Conservation (phyloP, 2,113 vertebrate genomes). For the Notothenia coriiceps region DNA sequence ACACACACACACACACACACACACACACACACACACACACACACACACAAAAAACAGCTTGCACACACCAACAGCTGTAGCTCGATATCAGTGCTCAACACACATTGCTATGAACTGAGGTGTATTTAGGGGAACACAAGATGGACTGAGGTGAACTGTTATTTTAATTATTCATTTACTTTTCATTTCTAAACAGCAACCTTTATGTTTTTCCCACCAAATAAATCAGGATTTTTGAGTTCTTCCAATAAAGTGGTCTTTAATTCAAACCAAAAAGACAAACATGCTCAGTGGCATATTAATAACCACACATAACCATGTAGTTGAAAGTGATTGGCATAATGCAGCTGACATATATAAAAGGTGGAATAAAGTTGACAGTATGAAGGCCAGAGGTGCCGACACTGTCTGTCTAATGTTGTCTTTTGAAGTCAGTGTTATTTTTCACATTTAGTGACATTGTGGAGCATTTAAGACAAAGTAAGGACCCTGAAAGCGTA, state of each 20-base stretch:
- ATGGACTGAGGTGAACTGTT: slow-evolving; percentile 22
- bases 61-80: slow-evolving; percentile 39
- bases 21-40: background rate
- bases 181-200: background rate
- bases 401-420: slow-evolving; percentile 10
- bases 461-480: background rate
- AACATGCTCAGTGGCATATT: background rate
- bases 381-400: slow-evolving; percentile 7
- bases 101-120: slow-evolving; percentile 10
- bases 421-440: background rate
- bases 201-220: background rate
- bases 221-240: background rate
- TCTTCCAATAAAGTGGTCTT: no score
- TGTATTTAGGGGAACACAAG: slow-evolving; percentile 12
- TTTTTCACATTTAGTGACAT: background rate
- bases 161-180: slow-evolving; percentile 11
- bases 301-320: background rate
- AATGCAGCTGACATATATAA: slow-evolving; percentile 4
- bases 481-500: background rate
- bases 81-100: slow-evolving; percentile 9
- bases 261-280: no score
- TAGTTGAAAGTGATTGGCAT: slow-evolving; percentile 20
- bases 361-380: slow-evolving; percentile 14
- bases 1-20: no score
- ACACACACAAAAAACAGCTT: background rate